phyloP scores from a whole-genome alignment of 2,888 invertebrate genomes.

The Lasioglossum calceatum region DNA sequence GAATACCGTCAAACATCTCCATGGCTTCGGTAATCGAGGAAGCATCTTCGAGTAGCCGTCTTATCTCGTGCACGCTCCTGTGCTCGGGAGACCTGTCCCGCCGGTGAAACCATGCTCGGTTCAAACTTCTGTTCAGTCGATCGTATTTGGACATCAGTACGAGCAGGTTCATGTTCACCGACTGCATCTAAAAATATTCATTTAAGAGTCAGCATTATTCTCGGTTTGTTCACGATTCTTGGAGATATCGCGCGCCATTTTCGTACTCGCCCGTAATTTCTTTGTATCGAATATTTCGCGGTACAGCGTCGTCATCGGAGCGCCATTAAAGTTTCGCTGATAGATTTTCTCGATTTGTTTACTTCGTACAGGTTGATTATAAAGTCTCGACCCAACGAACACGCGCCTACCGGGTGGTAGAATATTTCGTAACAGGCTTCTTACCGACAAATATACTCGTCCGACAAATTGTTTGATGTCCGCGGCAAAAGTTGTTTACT shows the following conservation, averaged over 20 bases:
- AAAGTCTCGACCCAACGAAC: neutral
- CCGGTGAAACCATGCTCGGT: constrained; percentile 54
- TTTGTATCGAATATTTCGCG: neutral
- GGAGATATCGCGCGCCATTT: constrained; percentile 1
- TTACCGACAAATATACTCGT: too few relatives aligned
- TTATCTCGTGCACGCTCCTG: constrained; percentile 2
- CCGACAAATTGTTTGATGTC: neutral
- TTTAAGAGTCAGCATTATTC: neutral
- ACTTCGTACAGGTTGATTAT: neutral
- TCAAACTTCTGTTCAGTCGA: constrained; percentile 71
- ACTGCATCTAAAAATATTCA: constrained; percentile 71
- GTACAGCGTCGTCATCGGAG: neutral
- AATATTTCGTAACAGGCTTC: too few relatives aligned
- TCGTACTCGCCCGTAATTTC: neutral
- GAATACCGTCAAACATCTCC: constrained; percentile 17
- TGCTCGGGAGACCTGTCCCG: neutral
- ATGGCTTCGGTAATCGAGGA: neutral
- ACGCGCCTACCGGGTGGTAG: too few relatives aligned
- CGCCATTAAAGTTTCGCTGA: neutral
- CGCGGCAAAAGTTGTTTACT: neutral
- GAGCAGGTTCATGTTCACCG: constrained; percentile 73
- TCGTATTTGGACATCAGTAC: constrained; percentile 76
- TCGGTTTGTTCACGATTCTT: neutral
- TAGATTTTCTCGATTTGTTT: neutral
- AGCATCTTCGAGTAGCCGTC: neutral